Base-by-base conservation (phyloP, 2,113 vertebrate genomes). In the Maccullochella peelii region DNA sequence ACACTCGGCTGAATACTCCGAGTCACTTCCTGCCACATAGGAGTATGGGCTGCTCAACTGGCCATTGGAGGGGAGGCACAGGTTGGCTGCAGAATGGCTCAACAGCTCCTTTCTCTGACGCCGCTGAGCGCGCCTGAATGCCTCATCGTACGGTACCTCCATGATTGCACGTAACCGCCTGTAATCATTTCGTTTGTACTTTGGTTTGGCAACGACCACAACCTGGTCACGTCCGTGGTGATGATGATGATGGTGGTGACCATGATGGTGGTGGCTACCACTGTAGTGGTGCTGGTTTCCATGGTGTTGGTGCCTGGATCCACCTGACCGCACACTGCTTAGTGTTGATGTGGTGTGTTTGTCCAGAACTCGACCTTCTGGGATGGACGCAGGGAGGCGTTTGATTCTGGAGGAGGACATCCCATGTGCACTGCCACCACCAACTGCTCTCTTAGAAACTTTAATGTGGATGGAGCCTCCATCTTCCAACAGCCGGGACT, bases 1-100 rank as follows among this genome's bases (percentile, higher is more conserved):
- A 0, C 98, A 99, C 92, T 99, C 97, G 0, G 98, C 97, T 0
- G 98, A 99, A 82, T 98, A 99, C 91, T 99, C 98, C 0, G 98
- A 99, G 94, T 99, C 98, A 14, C 97, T 99, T 83, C 96, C 96
- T 61, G 80, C 72, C 21, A 90, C 91, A 0, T 94, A 96, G 12
- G 97, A 85, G 0, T 97, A 97, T 0, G 97, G 96, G 72, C 97
- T 96, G 79, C 92, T 78, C 0, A 93, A 94, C 77, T 69, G 84
- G 4, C 33, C 25, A 0, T 69, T 57, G 2, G 91, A 6, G 0
- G 96, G 93, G 62, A 93, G 89, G 75, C 93, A 33, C 8, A 2
- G 2, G 2, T 16, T 16, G 30, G 80, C 58, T 0, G 62, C 27
- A 0, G 95, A 94, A n/a, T 93, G 93, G 1, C 92, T 95, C 16